Conservation (phyloP, 1,140 invertebrate genomes). For the Palaemon carinicauda region DNA sequence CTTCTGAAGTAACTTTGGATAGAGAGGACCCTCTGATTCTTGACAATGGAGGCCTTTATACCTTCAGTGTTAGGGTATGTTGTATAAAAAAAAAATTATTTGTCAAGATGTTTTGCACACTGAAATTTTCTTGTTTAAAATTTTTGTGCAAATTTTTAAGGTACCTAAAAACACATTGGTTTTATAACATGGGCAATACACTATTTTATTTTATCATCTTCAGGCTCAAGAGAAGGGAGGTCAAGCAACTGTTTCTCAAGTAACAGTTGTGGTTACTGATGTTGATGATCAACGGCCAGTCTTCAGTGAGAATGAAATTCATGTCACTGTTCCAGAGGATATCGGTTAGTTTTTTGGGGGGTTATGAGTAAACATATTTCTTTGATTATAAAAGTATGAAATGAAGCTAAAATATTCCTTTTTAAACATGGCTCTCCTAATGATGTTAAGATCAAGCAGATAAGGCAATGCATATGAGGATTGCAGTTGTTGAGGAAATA, state of each 20-base stretch:
- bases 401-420: too few species aligned
- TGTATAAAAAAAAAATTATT: neutral
- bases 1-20: constrained; percentile 74
- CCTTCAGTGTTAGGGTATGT: constrained; percentile 73
- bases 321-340: constrained; percentile 80
- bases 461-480: too few species aligned
- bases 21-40: constrained; percentile 77
- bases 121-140: neutral
- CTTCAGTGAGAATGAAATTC: constrained; percentile 76
- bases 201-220: neutral
- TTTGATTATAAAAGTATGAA: neutral
- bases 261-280: constrained; percentile 84
- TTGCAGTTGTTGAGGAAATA: too few species aligned
- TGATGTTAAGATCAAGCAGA: too few species aligned
- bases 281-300: constrained; percentile 82
- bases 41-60: constrained; percentile 81
- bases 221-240: constrained; percentile 63
- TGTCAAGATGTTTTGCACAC: too few species aligned
- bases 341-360: constrained; percentile 68
- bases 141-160: too few species aligned
- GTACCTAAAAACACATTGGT: too few species aligned
- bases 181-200: too few species aligned
- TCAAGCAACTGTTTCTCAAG: constrained; percentile 73
- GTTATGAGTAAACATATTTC: neutral
- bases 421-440: too few species aligned